Evolutionary conservation across 1,140 invertebrate genomes (phyloP).

Genomic region (Pteromalus puparum): DNA sequence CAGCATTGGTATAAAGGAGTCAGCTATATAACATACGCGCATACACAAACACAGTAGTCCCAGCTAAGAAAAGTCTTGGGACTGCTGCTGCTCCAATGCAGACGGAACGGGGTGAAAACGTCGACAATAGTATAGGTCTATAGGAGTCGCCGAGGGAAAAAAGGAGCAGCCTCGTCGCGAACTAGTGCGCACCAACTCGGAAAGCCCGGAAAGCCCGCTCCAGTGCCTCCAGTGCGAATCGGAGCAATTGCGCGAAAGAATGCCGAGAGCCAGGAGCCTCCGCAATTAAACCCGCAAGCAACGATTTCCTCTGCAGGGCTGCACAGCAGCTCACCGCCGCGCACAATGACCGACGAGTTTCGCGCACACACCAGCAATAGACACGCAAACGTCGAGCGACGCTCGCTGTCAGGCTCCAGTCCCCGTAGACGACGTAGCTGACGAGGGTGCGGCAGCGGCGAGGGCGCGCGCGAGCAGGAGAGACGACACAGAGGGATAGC

Average conservation of each 20-base stretch:
- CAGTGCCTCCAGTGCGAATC: not conserved
- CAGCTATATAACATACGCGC: not conserved
- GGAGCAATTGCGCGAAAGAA: not conserved
- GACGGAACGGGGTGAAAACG: not conserved
- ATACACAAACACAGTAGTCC: not conserved
- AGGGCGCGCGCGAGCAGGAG: not conserved
- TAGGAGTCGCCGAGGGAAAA: not conserved
- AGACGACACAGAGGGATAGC: slow-evolving; percentile 12
- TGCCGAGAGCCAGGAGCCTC: not conserved
- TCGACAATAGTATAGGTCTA: too few species aligned
- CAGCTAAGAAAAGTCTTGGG: too few species aligned
- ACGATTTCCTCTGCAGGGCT: slow-evolving; percentile 2
- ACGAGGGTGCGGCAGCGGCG: not conserved
- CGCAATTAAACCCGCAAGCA: not conserved
- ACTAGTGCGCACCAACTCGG: not conserved
- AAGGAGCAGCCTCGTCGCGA: not conserved
- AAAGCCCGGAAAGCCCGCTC: not conserved
- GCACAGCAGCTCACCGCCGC: not conserved
- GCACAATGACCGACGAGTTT: slow-evolving; percentile 32
- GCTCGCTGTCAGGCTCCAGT: not conserved
- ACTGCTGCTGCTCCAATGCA: not conserved
- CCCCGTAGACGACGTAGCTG: slow-evolving; percentile 11
- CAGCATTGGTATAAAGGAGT: not conserved
- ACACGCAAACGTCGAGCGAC: not conserved
- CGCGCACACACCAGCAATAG: not conserved